These are phyloP conservation scores for Trinectes maculatus DNA, from an alignment of 2,113 vertebrate genomes.

Conservation along the genomic window DNA sequence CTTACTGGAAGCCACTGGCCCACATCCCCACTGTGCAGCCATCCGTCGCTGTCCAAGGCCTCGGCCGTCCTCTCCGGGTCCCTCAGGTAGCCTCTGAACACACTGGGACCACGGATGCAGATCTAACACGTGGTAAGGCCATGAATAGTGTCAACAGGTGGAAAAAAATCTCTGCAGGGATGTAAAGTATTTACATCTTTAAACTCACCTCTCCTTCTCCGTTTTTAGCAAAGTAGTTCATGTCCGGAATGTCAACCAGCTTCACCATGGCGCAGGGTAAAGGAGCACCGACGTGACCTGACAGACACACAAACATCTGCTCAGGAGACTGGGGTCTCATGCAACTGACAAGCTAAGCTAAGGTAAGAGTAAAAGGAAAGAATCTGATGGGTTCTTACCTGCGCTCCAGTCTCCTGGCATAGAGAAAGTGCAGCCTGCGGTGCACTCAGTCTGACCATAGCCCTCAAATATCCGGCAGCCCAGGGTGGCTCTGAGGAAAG, in stretches of 20 bases:
- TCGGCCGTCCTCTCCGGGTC: conserved; percentile 78
- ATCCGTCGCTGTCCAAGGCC: conserved; percentile 80
- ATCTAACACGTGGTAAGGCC: conserved; percentile 61
- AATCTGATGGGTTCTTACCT: conserved; percentile 54
- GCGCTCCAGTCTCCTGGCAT: conserved; percentile 84
- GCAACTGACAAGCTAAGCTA: background rate
- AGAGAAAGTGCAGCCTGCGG: conserved; percentile 84
- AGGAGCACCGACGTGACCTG: conserved; percentile 84
- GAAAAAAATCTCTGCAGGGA: background rate
- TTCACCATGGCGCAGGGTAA: conserved; percentile 82
- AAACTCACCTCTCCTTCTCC: conserved; percentile 80
- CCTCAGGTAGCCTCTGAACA: conserved; percentile 82
- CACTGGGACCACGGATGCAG: conserved; percentile 80
- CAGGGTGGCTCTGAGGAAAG: conserved; percentile 83
- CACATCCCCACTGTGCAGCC: conserved; percentile 84
- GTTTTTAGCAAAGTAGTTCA: conserved; percentile 81
- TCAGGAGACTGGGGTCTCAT: background rate
- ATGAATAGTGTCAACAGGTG: background rate
- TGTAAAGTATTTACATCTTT: too few relatives aligned
- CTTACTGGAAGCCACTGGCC: conserved; percentile 84
- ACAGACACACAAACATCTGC: conserved; percentile 19
- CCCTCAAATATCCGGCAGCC: conserved; percentile 85
- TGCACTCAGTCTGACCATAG: conserved; percentile 86
- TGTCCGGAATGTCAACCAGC: conserved; percentile 82
- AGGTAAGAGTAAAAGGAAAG: fast-evolving